These are phyloP conservation scores for Andrena trimmerana DNA, from an alignment of 2,888 invertebrate species.

Conservation along the genomic window DNA sequence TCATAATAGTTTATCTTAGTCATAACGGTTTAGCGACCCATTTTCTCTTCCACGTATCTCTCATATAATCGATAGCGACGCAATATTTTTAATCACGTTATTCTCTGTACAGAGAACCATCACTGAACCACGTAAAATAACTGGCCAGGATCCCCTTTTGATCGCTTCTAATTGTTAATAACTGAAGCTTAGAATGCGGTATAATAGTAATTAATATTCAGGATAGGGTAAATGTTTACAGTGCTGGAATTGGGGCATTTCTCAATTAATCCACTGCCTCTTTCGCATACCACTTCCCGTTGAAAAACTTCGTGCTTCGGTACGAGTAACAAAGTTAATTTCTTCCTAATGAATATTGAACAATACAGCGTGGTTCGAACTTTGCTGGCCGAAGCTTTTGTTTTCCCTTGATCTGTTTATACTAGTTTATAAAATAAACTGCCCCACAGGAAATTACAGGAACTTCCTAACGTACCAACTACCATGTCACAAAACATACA, in stretches of 20 bases:
- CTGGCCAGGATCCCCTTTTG: neutral
- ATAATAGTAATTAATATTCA: neutral
- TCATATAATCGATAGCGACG: neutral
- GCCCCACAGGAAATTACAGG: conserved; percentile 26
- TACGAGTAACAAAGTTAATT: conserved; percentile 34
- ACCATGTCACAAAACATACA: too few relatives aligned
- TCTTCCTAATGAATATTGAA: conserved; percentile 46
- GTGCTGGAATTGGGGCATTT: neutral
- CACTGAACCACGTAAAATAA: too few relatives aligned
- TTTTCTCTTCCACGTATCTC: neutral
- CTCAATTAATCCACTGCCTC: conserved; percentile 25
- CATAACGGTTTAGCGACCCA: neutral
- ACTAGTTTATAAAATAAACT: neutral
- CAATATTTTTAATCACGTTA: neutral
- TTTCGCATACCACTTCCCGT: neutral
- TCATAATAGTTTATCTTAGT: too few relatives aligned
- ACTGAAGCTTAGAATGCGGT: neutral
- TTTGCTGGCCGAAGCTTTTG: conserved; percentile 23
- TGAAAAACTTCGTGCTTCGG: conserved; percentile 17
- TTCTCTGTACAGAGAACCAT: neutral
- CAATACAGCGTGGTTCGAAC: conserved; percentile 20
- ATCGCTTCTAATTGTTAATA: neutral
- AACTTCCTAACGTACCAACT: conserved; percentile 23
- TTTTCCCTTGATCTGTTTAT: conserved; percentile 24
- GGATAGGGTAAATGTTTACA: conserved; percentile 9